Percentiles rank a stretch among this genome's conserved stretches.
Conservation (phyloP, 2,113 vertebrate genomes). For the Dendropsophus ebraccatus region DNA sequence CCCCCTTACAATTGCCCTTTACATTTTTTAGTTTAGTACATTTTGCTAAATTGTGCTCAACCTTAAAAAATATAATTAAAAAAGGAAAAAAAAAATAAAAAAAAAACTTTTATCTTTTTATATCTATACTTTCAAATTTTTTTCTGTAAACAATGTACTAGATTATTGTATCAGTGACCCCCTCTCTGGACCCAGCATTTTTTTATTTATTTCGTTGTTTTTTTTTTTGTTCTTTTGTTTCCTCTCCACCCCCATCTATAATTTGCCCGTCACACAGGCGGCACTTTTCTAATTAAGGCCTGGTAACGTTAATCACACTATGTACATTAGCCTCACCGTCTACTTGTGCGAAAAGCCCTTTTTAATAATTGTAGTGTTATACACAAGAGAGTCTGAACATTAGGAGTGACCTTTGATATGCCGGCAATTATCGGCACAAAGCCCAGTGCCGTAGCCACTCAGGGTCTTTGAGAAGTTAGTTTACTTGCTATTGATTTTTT, state of each 20-base stretch:
- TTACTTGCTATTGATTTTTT: not conserved
- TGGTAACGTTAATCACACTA: conserved; percentile 40
- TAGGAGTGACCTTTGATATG: not conserved
- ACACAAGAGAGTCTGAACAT: not conserved
- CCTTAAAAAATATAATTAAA: too few species aligned
- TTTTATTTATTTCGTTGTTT: not conserved
- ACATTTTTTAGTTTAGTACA: too few species aligned
- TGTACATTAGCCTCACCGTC: conserved; percentile 43
- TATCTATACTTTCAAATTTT: too few species aligned
- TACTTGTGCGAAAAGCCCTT: conserved; percentile 24
- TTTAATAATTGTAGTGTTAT: conserved; percentile 26
- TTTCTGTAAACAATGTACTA: too few species aligned
- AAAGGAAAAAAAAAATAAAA: too few species aligned
- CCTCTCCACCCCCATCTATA: conserved; percentile 9
- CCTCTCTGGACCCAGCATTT: not conserved
- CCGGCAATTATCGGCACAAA: conserved; percentile 2
- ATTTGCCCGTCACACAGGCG: conserved; percentile 50
- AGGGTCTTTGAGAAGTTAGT: not conserved
- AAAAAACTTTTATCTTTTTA: too few species aligned
- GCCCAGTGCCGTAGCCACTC: not conserved
- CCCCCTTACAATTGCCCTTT: too few species aligned
- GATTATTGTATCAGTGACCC: not conserved
- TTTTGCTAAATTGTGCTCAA: too few species aligned
- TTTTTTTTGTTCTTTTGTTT: not conserved
- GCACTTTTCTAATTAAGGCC: conserved; percentile 53